Conservation (phyloP, 2,888 invertebrate genomes). For the Arrhopalites spinosus region DNA sequence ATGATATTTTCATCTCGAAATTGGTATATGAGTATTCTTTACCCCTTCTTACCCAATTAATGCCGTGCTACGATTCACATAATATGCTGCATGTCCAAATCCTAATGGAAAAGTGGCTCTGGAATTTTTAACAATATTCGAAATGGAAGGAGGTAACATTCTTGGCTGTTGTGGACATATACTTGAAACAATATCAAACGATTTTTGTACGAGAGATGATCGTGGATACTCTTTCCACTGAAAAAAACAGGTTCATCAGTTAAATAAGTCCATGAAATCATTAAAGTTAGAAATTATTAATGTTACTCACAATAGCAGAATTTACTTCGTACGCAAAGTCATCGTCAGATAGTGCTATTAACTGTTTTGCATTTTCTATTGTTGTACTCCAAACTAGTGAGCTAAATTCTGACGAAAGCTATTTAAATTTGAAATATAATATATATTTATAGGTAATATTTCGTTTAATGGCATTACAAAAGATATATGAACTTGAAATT, state of each 20-base stretch:
- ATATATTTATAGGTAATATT: neutral
- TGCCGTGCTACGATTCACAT: constrained; percentile 79
- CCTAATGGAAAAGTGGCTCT: constrained; percentile 91
- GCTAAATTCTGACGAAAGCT: constrained; percentile 74
- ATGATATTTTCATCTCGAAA: too few species aligned
- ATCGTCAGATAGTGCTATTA: constrained; percentile 72
- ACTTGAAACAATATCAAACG: constrained; percentile 46
- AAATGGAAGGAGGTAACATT: constrained; percentile 51
- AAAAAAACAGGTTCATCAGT: constrained; percentile 40
- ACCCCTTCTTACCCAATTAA: constrained; percentile 83
- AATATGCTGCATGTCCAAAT: constrained; percentile 85
- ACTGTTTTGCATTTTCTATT: constrained; percentile 72
- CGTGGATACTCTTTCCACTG: constrained; percentile 70
- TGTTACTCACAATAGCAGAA: constrained; percentile 73
- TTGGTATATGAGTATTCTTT: too few species aligned
- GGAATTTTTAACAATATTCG: constrained; percentile 62
- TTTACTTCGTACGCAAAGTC: constrained; percentile 88
- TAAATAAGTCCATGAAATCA: neutral
- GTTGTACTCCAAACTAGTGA: constrained; percentile 95
- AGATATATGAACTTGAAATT: constrained; percentile 5
- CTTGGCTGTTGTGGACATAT: constrained; percentile 39
- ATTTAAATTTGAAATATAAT: constrained; percentile 40
- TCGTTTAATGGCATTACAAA: constrained; percentile 1
- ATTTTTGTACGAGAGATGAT: constrained; percentile 48
- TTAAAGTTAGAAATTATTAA: neutral